These are phyloP conservation scores for Henicopernis longicauda DNA, from an alignment of 2,113 vertebrate genomes.

Conservation along the genomic window DNA sequence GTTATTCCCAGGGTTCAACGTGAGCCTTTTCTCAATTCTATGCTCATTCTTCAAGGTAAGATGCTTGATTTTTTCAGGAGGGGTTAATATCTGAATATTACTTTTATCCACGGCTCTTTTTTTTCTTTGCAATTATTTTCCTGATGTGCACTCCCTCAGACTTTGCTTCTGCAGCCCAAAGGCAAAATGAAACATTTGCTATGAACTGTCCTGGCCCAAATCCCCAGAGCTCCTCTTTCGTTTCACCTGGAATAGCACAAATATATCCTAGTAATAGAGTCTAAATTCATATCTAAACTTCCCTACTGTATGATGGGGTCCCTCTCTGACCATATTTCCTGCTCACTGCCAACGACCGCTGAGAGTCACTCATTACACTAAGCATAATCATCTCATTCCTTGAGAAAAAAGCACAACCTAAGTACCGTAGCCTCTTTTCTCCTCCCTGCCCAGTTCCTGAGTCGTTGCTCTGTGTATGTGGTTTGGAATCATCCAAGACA, in stretches of 20 bases:
- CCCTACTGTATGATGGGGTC: background rate
- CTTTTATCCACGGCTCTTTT: background rate
- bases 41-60: background rate
- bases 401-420: background rate
- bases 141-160: background rate
- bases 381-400: background rate
- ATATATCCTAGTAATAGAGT: background rate
- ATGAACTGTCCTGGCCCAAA: background rate
- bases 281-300: background rate
- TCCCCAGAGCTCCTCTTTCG: background rate
- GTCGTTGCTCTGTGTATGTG: background rate
- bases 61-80: background rate
- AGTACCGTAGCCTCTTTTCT: background rate
- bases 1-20: background rate
- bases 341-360: background rate
- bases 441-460: background rate
- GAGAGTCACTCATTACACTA: background rate
- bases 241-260: background rate
- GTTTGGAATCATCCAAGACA: background rate
- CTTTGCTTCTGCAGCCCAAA: background rate
- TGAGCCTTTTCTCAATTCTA: background rate
- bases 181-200: background rate
- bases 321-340: background rate
- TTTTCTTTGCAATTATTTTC: background rate
- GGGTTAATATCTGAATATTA: background rate